Base-by-base conservation (phyloP, 2,113 vertebrate genomes). In the Ammodytes marinus region DNA sequence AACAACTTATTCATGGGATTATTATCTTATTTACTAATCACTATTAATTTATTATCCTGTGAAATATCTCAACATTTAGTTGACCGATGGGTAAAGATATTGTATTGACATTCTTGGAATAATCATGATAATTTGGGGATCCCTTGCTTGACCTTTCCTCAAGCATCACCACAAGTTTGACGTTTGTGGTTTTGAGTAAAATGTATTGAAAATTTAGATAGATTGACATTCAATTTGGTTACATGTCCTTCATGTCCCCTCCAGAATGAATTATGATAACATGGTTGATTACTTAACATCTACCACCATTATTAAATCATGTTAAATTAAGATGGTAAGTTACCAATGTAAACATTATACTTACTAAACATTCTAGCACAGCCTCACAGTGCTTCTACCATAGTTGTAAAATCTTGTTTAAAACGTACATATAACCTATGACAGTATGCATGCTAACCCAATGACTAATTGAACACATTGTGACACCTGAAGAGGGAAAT, bases 401-500 rank as follows among this genome's bases (percentile, higher is more conserved):
- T 8, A 42, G 37, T 9, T 17, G 8, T 7, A 67, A 19, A 49
- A 19, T 49, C 6, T 65, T 66, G 45, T 35, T 49, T 9, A 49
- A 49, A 66, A 66, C 12, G 37, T 49, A 8, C 63, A 40, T 52
- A 27, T 37, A 57, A 57, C 7, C 3, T 57, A 52, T 59, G 10
- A 63, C 8, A 40, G 43, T 58, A 66, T 27, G 4, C 39, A 8
- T 39, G 60, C 27, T 2, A 58, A 64, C 6, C 19, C 47, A 61
- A 69, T 49, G 13, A 52, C 64, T 2, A 74, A 49, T 5, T 73
- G n/a, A 17, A 71, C 49, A 84, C 46, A 49, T 0, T 5, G 42
- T 60, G 70, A 79, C 59, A 83, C 17, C 64, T 49, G 9, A 12
- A 64, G 66, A 75, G 45, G 45, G 8, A 66, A 63, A 76, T 3